These are phyloP conservation scores for Pyxicephalus adspersus DNA, from an alignment of 2,113 vertebrate species.

Conservation along the genomic window DNA sequence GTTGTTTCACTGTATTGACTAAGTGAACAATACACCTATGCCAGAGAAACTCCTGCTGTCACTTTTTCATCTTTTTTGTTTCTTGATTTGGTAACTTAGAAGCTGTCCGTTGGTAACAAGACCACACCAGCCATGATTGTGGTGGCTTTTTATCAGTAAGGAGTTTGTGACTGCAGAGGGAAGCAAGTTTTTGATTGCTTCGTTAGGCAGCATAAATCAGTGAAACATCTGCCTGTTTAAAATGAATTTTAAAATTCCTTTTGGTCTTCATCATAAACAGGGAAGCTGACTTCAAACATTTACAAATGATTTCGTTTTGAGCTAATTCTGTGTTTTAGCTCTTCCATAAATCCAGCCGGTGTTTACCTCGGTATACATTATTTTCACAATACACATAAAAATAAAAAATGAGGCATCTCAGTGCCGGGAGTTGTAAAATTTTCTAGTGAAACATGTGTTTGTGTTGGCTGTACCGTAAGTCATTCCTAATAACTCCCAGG, in stretches of 20 bases:
- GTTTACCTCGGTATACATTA: slow-evolving; percentile 37
- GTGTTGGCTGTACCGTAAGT: slow-evolving; percentile 22
- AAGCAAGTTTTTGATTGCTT: no score
- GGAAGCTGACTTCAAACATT: not conserved
- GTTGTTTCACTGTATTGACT: no score
- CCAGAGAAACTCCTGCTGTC: no score
- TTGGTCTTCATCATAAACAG: not conserved
- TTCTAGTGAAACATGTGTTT: slow-evolving; percentile 42
- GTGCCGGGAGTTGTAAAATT: slow-evolving; percentile 19
- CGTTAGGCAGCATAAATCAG: no score
- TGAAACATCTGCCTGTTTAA: no score
- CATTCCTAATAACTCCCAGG: slow-evolving; percentile 43
- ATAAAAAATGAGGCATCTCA: slow-evolving; percentile 24
- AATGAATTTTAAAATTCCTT: not conserved
- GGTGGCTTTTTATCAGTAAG: no score
- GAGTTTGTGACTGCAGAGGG: no score
- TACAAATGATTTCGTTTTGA: not conserved
- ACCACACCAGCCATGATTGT: no score
- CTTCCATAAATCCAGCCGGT: slow-evolving; percentile 38
- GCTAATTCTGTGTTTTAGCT: slow-evolving; percentile 8
- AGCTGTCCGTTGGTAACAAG: no score
- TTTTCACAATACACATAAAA: slow-evolving; percentile 42
- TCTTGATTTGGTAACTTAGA: no score
- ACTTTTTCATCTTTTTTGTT: no score
- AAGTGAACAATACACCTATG: no score